Base-by-base conservation (phyloP, 2,888 invertebrate genomes). In the Pelosia muscerda region DNA sequence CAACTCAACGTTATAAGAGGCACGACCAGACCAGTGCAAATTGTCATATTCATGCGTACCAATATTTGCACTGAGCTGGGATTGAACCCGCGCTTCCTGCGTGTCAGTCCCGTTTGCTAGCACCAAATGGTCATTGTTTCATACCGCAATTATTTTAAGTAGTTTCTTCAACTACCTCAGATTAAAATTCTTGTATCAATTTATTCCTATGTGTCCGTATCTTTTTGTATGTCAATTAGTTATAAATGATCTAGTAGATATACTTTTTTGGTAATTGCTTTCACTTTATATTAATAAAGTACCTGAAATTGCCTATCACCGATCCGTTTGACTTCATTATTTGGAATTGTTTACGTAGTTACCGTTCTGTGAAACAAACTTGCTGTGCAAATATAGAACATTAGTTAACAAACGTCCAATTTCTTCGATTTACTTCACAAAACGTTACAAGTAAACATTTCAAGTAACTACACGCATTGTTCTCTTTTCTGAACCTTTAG, bases 401-500 rank as follows among this genome's bases (percentile, higher is more conserved):
- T 72, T 38, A 25, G 38, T 38, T 38, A 19, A 80, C 75, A 75
- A 78, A 77, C n/a, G 63, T 75, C 68, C 60, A 70, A 70, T 78
- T 73, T 61, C 73, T 78, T 70, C 68, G 72, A 78, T 77, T 77
- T 75, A 80, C 68, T 77, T 65, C 59, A 63, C 71, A 81, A 81
- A 76, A 73, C 55, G 66, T 65, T 73, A 71, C 71, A 73, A 66
- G 71, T 66, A 71, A 72, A 74, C 70, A 75, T 78, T 73, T 75
- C 71, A 76, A 76, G 68, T 67, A 68, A 71, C 75, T 71, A 71
- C 56, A 69, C 34, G 57, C 66, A 75, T 80, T 80, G 77, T 81
- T 77, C 77, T 72, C 74, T 81, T 81, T 81, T 73, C 75, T 77
- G 56, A 64, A 71, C 69, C 71, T 79, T 74, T 75, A 79, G 75